These are phyloP conservation scores for Neomicropteryx cornuta DNA, from an alignment of 1,140 invertebrate species.

Conservation along the genomic window DNA sequence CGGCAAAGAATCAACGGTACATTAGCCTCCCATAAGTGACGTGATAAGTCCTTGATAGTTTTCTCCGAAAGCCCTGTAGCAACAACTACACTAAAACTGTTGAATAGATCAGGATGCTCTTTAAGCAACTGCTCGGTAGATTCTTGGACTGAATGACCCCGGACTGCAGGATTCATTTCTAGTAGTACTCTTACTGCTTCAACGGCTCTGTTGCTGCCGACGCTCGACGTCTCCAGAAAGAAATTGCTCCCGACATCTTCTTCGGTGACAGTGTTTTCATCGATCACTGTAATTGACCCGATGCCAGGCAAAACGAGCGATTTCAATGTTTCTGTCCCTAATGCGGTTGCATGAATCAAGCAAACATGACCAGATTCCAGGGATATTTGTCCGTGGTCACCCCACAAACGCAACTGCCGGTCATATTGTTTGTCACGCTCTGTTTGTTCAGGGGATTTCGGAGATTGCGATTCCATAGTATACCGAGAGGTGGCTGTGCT, in stretches of 20 bases:
- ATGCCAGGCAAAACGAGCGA: conserved; percentile 89
- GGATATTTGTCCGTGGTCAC: conserved; percentile 87
- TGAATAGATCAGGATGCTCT: conserved; percentile 83
- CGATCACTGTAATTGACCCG: conserved; percentile 93
- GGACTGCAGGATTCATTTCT: conserved; percentile 89
- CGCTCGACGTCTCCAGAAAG: conserved; percentile 68
- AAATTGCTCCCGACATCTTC: conserved; percentile 93
- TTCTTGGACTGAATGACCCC: conserved; percentile 87
- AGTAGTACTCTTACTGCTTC: conserved; percentile 70
- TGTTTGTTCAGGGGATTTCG: conserved; percentile 70
- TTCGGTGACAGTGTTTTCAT: conserved; percentile 73
- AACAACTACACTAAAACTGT: conserved; percentile 79
- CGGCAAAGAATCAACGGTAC: conserved; percentile 81
- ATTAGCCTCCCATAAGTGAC: conserved; percentile 73
- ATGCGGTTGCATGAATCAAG: conserved; percentile 86
- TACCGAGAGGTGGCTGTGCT: no score
- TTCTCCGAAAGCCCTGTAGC: conserved; percentile 76
- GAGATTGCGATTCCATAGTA: conserved; percentile 59
- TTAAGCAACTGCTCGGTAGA: conserved; percentile 70
- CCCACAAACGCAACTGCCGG: conserved; percentile 89
- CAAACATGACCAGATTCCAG: conserved; percentile 86
- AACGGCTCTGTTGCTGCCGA: conserved; percentile 76
- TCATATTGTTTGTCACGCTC: conserved; percentile 80
- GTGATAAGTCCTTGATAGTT: conserved; percentile 60
- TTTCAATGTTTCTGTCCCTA: conserved; percentile 93